These are phyloP conservation scores for Eristalis tenax DNA, from an alignment of 2,888 invertebrate genomes.

Conservation along the genomic window DNA sequence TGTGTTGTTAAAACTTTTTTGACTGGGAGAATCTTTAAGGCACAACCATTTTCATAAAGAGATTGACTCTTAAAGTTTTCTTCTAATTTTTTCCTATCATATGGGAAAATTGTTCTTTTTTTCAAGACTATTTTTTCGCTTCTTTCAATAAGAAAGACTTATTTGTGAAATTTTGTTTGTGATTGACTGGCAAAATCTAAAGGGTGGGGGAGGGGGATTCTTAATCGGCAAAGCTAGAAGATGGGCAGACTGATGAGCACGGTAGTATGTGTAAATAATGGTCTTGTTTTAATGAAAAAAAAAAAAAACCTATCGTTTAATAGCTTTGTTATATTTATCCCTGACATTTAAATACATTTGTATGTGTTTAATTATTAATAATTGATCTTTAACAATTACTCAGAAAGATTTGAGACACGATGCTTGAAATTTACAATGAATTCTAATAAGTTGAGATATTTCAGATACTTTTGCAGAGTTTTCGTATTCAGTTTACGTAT, in stretches of 20 bases:
- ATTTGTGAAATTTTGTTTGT: not conserved
- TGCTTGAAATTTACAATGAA: not conserved
- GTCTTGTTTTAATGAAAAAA: not conserved
- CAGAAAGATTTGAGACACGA: not conserved
- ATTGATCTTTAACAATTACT: not conserved
- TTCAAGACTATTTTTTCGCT: constrained; percentile 4
- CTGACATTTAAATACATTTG: constrained; percentile 14
- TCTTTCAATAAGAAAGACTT: not conserved
- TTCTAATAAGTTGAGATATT: not conserved
- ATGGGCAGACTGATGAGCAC: constrained; percentile 40
- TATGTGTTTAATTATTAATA: not conserved
- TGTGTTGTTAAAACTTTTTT: constrained; percentile 10
- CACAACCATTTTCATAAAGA: constrained; percentile 54
- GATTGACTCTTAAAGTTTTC: constrained; percentile 53
- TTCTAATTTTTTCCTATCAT: not conserved
- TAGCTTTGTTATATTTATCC: constrained; percentile 3
- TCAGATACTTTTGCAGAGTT: not conserved
- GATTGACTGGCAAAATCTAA: not conserved
- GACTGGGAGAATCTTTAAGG: constrained; percentile 52
- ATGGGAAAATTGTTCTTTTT: not conserved
- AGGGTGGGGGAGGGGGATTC: not conserved
- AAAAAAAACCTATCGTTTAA: not conserved
- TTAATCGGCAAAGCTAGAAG: not conserved
- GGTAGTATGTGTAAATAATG: constrained; percentile 4
- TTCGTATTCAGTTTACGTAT: not conserved